Base-by-base conservation (phyloP, 2,888 invertebrate species). In the Ormyrus rosae region DNA sequence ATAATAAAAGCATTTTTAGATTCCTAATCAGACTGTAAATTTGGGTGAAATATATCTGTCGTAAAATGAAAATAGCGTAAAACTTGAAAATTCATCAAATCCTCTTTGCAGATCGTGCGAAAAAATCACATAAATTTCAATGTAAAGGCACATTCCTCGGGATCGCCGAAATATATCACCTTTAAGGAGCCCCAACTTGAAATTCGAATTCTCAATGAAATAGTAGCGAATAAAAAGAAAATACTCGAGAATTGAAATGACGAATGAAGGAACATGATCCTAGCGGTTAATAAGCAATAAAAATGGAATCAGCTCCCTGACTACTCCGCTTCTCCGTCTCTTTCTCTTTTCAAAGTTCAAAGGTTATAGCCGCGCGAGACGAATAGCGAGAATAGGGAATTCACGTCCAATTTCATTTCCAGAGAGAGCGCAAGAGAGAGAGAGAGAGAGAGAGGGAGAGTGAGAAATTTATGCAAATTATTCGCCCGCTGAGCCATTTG, bases 391-490 rank as follows among this genome's bases (percentile, higher is more conserved):
- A 70, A 69, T 74, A 63, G 63, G 67, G 19, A 80, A 77, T 85
- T 85, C 84, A 83, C 85, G 83, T 85, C 82, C 84, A 86, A 86
- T 86, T 86, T 87, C 82, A 84, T 86, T 86, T 72, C 83, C 13
- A 58, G 5, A 67, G 55, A 50, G 64, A 73, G 13, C 1, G 53
- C 19, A 63, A 80, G 60, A 70, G 61, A 48, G 64, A 51, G 60
- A 19, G 70, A 51, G 58, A 60, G 48, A 69, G 63, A 9, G 53
- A 48, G 63, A 11, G 69, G 19, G 76, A 6, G 34, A 68, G 69
- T 19, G 84, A 84, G 83, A 86, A 85, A 85, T 85, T 85, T 85
- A 86, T 87, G 87, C 84, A 87, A 86, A 87, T 86, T 86, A 84
- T 79, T 78, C 81, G 73, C 76, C 64, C 70, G 70, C 74, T 68